Percentiles rank a stretch among this genome's conserved stretches.
Conservation (phyloP, 30 jellyfish, hydroid and myxozoan species). For the Euphysa ruthae region DNA sequence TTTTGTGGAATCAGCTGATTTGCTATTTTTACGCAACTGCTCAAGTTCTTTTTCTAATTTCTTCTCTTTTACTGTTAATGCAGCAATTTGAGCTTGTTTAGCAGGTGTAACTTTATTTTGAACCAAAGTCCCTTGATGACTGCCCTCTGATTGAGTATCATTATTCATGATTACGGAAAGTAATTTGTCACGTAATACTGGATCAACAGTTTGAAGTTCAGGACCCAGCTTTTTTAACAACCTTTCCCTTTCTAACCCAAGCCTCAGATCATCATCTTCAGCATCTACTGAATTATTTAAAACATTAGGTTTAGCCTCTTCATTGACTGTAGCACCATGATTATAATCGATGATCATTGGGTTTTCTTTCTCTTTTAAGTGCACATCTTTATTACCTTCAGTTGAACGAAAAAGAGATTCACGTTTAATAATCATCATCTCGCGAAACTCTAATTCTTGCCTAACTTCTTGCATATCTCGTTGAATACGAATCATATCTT, state of each 20-base stretch:
- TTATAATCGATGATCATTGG: slow-evolving; percentile 4
- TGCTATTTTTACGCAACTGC: not conserved
- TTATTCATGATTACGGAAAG: slow-evolving; percentile 44
- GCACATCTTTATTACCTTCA: slow-evolving; percentile 26
- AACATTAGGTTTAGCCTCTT: not conserved
- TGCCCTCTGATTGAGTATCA: not conserved
- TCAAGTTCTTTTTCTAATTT: slow-evolving; percentile 26
- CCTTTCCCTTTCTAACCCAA: slow-evolving; percentile 64
- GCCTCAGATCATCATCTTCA: slow-evolving; percentile 46
- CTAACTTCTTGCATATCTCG: slow-evolving; percentile 58
- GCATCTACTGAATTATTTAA: not conserved
- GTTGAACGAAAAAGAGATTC: slow-evolving; percentile 41
- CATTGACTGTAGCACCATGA: slow-evolving; percentile 9
- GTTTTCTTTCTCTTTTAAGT: slow-evolving; percentile 30
- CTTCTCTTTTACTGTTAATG: slow-evolving; percentile 41
- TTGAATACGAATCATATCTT: slow-evolving; percentile 61
- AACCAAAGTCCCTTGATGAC: not conserved
- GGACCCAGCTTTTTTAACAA: slow-evolving; percentile 61
- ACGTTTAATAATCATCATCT: slow-evolving; percentile 73
- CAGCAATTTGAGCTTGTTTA: slow-evolving; percentile 17
- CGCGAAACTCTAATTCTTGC: slow-evolving; percentile 69
- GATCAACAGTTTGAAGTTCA: slow-evolving; percentile 53
- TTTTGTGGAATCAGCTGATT: not conserved
- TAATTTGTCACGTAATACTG: slow-evolving; percentile 42
- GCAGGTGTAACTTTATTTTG: slow-evolving; percentile 24